Conservation (phyloP, 30 jellyfish, hydroid and myxozoan genomes). For the Aurelia sp. region DNA sequence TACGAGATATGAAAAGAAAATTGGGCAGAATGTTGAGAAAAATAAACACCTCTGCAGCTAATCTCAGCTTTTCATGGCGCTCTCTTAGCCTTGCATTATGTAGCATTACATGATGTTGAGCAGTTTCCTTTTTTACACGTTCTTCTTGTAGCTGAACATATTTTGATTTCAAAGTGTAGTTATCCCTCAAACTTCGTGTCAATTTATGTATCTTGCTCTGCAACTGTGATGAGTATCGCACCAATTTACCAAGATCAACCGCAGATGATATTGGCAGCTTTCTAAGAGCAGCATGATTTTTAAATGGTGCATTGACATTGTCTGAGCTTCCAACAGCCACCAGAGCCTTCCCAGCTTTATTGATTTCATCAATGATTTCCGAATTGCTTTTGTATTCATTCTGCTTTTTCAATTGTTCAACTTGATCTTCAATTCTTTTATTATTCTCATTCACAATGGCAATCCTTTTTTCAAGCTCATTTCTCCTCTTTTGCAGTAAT, state of each 20-base stretch:
- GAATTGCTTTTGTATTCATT: background rate
- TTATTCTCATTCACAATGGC: constrained; percentile 35
- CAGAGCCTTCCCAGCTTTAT: no score
- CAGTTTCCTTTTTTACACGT: constrained; percentile 34
- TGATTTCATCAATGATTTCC: no score
- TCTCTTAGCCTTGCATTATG: constrained; percentile 52
- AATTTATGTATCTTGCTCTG: constrained; percentile 42
- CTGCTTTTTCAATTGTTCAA: background rate
- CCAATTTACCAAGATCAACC: constrained; percentile 40
- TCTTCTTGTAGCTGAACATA: constrained; percentile 18
- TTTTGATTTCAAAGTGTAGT: constrained; percentile 9
- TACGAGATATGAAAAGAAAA: background rate
- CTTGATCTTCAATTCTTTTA: constrained; percentile 9
- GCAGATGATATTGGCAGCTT: constrained; percentile 35
- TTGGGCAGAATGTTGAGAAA: background rate
- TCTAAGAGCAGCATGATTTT: background rate
- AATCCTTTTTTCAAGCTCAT: constrained; percentile 54
- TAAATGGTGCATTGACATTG: no score
- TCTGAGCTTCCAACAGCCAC: no score
- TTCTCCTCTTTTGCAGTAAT: constrained; percentile 25
- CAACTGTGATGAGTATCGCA: constrained; percentile 15
- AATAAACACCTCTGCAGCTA: constrained; percentile 48
- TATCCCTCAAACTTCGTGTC: constrained; percentile 11
- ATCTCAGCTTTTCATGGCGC: constrained; percentile 41
- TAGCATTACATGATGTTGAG: constrained; percentile 37